A percentile compares a stretch with the other conserved stretches of the same genome.
These are phyloP conservation scores for Colostygia pectinataria DNA, from an alignment of 2,888 invertebrate species.

Conservation along the genomic window DNA sequence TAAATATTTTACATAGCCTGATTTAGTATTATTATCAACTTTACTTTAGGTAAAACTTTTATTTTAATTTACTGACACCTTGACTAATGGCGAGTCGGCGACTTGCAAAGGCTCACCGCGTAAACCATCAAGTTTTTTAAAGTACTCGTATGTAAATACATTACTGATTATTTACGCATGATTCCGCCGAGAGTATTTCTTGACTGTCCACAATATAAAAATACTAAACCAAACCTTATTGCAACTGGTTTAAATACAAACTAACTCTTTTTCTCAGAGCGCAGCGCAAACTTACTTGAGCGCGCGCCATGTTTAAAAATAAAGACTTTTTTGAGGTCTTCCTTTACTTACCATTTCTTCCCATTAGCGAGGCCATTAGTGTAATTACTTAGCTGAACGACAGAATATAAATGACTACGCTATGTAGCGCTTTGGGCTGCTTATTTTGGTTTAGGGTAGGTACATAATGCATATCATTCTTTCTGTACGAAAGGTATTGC, in stretches of 20 bases:
- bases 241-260: constrained; percentile 2
- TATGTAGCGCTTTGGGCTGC: too few species aligned
- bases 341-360: constrained; percentile 57
- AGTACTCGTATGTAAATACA: constrained; percentile 20
- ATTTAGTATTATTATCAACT: too few species aligned
- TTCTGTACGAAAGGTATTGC: too few species aligned
- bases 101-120: constrained; percentile 25
- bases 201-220: constrained; percentile 22
- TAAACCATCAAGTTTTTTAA: constrained; percentile 12
- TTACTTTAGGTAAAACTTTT: too few species aligned
- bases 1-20: too few species aligned
- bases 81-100: constrained; percentile 14
- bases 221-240: constrained; percentile 6
- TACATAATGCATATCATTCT: too few species aligned
- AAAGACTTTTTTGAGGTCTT: constrained; percentile 8
- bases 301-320: too few species aligned
- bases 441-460: too few species aligned
- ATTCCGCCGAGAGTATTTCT: constrained; percentile 20
- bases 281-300: too few species aligned
- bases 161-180: constrained; percentile 28
- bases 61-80: neutral
- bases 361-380: constrained; percentile 54
- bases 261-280: neutral
- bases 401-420: too few species aligned
- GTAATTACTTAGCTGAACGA: constrained; percentile 21